Evolutionary conservation across 2,113 vertebrate genomes (phyloP).

Genomic region (Phyllostomus discolor): DNA sequence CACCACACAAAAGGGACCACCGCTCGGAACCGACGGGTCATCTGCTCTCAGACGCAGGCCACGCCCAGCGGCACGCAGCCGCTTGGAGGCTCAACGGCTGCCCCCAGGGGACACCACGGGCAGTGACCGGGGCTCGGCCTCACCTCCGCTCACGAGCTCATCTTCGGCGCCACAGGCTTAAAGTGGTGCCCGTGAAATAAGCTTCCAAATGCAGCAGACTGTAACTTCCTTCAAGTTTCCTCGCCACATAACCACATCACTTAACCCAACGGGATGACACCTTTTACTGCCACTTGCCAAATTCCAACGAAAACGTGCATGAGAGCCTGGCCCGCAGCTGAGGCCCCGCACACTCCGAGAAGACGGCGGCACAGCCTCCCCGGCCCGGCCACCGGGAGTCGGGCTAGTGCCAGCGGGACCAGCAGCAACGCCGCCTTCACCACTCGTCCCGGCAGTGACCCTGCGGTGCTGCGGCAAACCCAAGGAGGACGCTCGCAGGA

Average conservation of each 20-base stretch:
- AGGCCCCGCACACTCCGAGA: neutral
- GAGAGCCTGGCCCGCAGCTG: neutral
- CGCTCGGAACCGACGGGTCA: neutral
- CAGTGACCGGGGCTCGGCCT: neutral
- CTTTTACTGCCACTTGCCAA: neutral
- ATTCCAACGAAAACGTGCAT: neutral
- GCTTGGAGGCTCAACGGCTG: constrained; percentile 32
- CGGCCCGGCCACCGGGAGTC: no score
- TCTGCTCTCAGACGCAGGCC: neutral
- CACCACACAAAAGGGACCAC: neutral
- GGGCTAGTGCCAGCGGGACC: no score
- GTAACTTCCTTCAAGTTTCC: neutral
- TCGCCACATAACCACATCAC: no score
- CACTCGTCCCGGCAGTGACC: no score
- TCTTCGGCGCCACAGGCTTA: neutral
- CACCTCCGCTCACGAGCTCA: neutral
- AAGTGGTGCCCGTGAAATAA: neutral
- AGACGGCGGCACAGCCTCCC: fast-evolving
- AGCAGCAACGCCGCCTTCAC: no score
- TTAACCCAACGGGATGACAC: neutral
- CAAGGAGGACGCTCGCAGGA: no score
- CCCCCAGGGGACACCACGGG: neutral
- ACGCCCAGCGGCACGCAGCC: neutral
- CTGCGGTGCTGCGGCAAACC: no score
- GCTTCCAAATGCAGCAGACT: neutral